These are phyloP conservation scores for Cryptocephalus primarius DNA, from an alignment of 2,888 invertebrate species.

Conservation along the genomic window DNA sequence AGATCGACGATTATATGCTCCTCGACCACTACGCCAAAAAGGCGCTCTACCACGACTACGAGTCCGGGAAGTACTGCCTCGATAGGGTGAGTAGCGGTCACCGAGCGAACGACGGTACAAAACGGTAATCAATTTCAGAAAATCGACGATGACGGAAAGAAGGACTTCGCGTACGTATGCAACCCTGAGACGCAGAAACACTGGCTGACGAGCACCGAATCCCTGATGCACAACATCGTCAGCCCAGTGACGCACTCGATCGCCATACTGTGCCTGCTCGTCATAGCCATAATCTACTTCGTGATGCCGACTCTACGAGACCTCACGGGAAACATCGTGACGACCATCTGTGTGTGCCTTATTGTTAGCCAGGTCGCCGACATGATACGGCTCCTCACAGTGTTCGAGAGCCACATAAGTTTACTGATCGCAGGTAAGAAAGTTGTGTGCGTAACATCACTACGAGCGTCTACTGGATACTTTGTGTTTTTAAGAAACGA, in stretches of 20 bases:
- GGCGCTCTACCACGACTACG: constrained; percentile 57
- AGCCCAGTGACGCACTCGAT: constrained; percentile 69
- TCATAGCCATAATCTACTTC: constrained; percentile 71
- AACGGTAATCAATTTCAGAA: constrained; percentile 7
- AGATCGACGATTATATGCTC: constrained; percentile 32
- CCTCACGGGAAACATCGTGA: constrained; percentile 74
- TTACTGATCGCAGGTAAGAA: constrained; percentile 64
- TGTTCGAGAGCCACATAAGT: constrained; percentile 69
- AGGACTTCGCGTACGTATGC: constrained; percentile 64
- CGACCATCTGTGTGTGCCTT: constrained; percentile 68
- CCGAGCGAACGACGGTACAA: too few species aligned
- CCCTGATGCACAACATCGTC: constrained; percentile 61
- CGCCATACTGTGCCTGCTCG: constrained; percentile 56
- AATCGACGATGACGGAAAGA: constrained; percentile 38
- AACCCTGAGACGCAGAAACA: constrained; percentile 56
- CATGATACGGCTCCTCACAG: constrained; percentile 66
- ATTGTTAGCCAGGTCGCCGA: constrained; percentile 69
- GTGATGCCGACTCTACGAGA: constrained; percentile 72
- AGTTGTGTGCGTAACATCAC: too few species aligned
- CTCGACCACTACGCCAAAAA: constrained; percentile 39
- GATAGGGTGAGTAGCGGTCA: constrained; percentile 50
- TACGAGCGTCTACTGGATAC: not conserved
- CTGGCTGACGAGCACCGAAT: constrained; percentile 59
- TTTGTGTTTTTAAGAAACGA: constrained; percentile 51
- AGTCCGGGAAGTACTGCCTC: constrained; percentile 67